Evolutionary conservation across 2,888 invertebrate genomes (phyloP), one percentile per base, ranked within the genome.

Genomic region (Idaea aversata): DNA sequence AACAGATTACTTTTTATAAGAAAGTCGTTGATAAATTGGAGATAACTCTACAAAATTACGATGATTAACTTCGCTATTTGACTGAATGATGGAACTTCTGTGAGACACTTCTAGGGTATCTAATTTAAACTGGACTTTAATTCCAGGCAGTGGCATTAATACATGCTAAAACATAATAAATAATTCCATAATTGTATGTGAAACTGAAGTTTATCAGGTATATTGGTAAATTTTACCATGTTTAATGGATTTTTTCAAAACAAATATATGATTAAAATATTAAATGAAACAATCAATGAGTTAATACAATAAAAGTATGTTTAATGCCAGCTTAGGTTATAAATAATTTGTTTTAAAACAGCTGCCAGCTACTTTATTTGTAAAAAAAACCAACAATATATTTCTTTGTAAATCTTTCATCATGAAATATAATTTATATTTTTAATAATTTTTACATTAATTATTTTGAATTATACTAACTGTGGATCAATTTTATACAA

Each of bases 1-100:
- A 97, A 79, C 99, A 99, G 92, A 97, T 99, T 57, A 94, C 94
- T 64, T 99, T 99, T 92, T 99, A 99, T 92, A 96, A 97, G 87
- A 96, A 96, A 83, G 94, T 97, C 72, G 96, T 97, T 67, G 94
- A 94, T 62, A 96, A 95, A 81, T 90, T 97, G 74, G 95, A 97
- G 84, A 77, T 72, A 61, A 94, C 94, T n/a, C 82, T 94, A 25
- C 83, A 85, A 65, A 88, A 91, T 67, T 94, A 87, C 76, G 93
- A 93, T 77, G 88, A 93, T 70, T 91, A 90, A 79, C 25, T 36
- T 62, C 15, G 67, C 65, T 7, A 62, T 73, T 65, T 67, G 65
- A 75, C 73, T 76, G 64, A 71, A 70, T 63, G 70, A 72, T 66
- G 67, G 63, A 74, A 73, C 73, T 71, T 68, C 65, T 68, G 69